Percentiles rank a stretch among this genome's conserved stretches.
Conservation (phyloP, 2,888 invertebrate genomes). For the Morinoia aosen region DNA sequence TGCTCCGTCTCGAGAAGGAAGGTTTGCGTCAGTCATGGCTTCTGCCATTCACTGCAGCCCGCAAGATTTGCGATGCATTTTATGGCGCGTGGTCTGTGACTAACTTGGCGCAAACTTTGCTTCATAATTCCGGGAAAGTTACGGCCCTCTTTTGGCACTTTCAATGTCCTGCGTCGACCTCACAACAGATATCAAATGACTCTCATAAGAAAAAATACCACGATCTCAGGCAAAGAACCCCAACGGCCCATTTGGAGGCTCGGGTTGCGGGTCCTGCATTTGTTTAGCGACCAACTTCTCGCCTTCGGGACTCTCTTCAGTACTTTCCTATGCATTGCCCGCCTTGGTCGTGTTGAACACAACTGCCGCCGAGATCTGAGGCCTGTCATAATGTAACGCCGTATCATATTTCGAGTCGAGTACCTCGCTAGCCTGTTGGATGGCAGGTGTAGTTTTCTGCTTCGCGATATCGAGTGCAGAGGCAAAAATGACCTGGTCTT, state of each 20-base stretch:
- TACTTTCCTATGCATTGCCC: conserved; percentile 38
- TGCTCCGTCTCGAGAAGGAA: background rate
- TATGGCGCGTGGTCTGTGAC: background rate
- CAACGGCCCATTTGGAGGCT: conserved; percentile 32
- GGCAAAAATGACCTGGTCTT: background rate
- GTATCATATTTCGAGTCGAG: background rate
- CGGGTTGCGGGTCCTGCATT: background rate
- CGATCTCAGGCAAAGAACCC: background rate
- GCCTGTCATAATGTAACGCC: background rate
- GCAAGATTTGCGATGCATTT: background rate
- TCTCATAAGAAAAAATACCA: conserved; percentile 8
- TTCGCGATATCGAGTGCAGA: background rate
- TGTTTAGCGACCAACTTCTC: conserved; percentile 15
- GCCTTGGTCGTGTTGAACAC: background rate
- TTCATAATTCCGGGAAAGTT: conserved; percentile 39
- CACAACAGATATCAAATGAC: conserved; percentile 44
- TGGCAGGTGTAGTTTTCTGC: background rate
- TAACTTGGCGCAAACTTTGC: conserved; percentile 22
- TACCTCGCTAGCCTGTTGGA: background rate
- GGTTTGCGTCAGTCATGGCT: background rate
- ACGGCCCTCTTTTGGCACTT: conserved; percentile 31
- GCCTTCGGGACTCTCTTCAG: conserved; percentile 1
- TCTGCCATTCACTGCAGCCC: background rate
- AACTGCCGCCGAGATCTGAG: background rate
- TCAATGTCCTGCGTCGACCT: conserved; percentile 42